Percentiles rank a stretch among this genome's conserved stretches.
These are phyloP conservation scores for Drosophila helvetica DNA, from an alignment of 2,888 invertebrate genomes.

Conservation along the genomic window DNA sequence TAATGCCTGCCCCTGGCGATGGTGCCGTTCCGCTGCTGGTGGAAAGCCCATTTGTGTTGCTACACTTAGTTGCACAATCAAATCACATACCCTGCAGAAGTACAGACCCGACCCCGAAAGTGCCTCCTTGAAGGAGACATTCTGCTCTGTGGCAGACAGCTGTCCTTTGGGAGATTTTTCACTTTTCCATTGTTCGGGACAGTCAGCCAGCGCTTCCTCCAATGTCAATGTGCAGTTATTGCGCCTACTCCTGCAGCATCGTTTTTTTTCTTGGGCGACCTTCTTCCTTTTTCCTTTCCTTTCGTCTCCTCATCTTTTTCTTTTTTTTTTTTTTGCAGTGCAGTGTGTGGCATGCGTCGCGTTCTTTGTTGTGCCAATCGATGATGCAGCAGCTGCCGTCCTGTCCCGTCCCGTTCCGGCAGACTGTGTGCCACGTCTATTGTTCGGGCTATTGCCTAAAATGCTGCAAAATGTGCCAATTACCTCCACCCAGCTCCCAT, in stretches of 20 bases:
- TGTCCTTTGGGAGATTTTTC: conserved; percentile 70
- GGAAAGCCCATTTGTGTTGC: background rate
- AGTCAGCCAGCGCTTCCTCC: conserved; percentile 19
- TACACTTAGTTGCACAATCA: background rate
- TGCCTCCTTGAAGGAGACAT: conserved; percentile 18
- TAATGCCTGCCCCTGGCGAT: conserved; percentile 6
- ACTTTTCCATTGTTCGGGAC: conserved; percentile 55
- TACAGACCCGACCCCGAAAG: background rate
- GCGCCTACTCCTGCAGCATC: conserved; percentile 17
- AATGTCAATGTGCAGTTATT: conserved; percentile 41
- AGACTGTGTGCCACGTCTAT: conserved; percentile 12
- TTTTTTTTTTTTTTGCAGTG: conserved; percentile 32
- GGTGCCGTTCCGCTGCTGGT: background rate
- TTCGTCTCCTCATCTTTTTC: conserved; percentile 4
- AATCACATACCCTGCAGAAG: background rate
- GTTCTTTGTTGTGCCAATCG: conserved; percentile 39
- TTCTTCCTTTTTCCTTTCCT: background rate
- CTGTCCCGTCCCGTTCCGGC: conserved; percentile 7
- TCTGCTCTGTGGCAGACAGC: conserved; percentile 56
- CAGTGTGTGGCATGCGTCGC: conserved; percentile 54
- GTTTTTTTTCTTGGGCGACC: background rate
- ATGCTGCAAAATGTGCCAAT: conserved; percentile 7
- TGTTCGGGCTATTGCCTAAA: background rate
- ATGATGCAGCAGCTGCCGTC: conserved; percentile 18
- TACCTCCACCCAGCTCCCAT: background rate